Conservation (phyloP, 2,797 vertebrate genomes). For the Coreius guichenoti region DNA sequence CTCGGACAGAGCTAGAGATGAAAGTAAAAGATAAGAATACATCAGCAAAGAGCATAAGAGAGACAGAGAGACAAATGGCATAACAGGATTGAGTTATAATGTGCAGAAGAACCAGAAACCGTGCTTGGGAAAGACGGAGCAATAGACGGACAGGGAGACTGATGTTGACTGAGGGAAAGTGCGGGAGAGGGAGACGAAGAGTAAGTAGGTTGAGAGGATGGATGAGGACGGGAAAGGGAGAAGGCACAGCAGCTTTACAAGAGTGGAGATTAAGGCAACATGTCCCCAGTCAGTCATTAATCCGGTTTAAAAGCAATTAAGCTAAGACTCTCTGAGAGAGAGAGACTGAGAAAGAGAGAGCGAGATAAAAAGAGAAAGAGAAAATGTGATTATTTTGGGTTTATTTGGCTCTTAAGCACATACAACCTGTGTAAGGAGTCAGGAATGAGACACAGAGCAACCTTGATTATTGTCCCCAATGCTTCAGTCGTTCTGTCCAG, state of each 20-base stretch:
- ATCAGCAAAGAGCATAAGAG: constrained; percentile 11
- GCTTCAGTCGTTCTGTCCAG: not conserved
- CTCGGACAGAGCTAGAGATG: constrained; percentile 51
- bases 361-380: constrained; percentile 67
- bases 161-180: constrained; percentile 57
- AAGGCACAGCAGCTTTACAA: constrained; percentile 72
- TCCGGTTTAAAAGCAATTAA: constrained; percentile 85
- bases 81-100: constrained; percentile 34
- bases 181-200: constrained; percentile 58
- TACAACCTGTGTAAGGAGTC: constrained; percentile 13
- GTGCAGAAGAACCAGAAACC: constrained; percentile 18
- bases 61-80: constrained; percentile 9
- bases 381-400: constrained; percentile 33
- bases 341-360: constrained; percentile 66
- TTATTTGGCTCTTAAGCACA: constrained; percentile 28
- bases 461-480: constrained; percentile 35
- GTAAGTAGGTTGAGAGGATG: constrained; percentile 68
- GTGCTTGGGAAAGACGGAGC: constrained; percentile 52
- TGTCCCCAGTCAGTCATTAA: constrained; percentile 83
- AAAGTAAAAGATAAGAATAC: constrained; percentile 38
- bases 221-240: constrained; percentile 66
- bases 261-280: constrained; percentile 82
- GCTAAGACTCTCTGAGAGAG: constrained; percentile 73
- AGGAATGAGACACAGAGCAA: constrained; percentile 13
- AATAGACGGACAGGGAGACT: constrained; percentile 60